phyloP scores from a whole-genome alignment of 2,888 invertebrate species.

The Tipula unca region DNA sequence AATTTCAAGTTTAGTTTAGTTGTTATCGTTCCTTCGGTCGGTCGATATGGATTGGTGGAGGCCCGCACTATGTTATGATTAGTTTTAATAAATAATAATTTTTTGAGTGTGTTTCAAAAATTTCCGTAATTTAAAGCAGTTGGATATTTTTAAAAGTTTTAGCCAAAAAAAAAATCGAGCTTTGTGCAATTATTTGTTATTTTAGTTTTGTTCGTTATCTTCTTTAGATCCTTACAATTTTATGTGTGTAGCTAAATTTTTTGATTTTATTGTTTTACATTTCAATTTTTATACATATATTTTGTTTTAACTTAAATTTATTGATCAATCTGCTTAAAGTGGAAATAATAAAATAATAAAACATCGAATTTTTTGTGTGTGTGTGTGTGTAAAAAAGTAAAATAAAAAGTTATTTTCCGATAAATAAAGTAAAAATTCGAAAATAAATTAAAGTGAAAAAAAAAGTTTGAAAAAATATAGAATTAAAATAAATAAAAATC shows the following conservation, averaged over 20 bases:
- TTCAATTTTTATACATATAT: not conserved
- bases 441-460: not conserved
- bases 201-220: not conserved
- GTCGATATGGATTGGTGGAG: not conserved
- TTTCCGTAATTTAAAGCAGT: not conserved
- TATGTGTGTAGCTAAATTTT: not conserved
- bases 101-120: not conserved
- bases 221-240: not conserved
- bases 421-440: not conserved
- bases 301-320: not conserved
- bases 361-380: not conserved
- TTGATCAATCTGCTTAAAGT: not conserved
- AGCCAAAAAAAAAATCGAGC: too few species aligned
- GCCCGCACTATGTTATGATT: not conserved
- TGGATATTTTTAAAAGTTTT: too few species aligned
- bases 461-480: not conserved
- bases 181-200: not conserved
- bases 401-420: not conserved
- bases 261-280: not conserved
- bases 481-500: not conserved
- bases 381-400: not conserved
- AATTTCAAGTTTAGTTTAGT: not conserved
- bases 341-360: not conserved
- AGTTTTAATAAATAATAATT: not conserved
- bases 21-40: not conserved